Evolutionary conservation across 2,888 invertebrate genomes (phyloP).

Genomic region (Xiphydria camelus): DNA sequence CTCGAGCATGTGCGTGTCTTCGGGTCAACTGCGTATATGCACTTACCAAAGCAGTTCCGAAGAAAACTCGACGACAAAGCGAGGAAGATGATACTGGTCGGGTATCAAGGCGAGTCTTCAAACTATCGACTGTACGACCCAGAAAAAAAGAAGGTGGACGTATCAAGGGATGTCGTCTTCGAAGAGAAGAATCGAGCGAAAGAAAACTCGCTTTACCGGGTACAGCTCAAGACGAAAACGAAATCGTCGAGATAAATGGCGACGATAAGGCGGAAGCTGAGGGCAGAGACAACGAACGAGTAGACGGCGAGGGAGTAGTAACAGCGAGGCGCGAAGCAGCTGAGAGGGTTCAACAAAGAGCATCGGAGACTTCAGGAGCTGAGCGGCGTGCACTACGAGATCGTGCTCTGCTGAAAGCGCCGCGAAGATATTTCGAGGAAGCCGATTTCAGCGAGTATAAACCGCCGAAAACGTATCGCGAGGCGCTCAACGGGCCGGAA

Average conservation of each 20-base stretch:
- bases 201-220: too few species aligned
- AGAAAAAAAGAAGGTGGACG: conserved; percentile 1
- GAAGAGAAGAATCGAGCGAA: too few species aligned
- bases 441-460: conserved; percentile 7
- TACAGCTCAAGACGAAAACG: too few species aligned
- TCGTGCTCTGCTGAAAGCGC: too few species aligned
- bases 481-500: conserved; percentile 11
- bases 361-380: too few species aligned
- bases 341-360: too few species aligned
- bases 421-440: conserved; percentile 7
- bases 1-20: conserved; percentile 23
- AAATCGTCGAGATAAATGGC: too few species aligned
- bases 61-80: conserved; percentile 28
- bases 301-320: too few species aligned
- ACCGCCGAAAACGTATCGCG: conserved; percentile 6
- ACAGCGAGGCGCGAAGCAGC: too few species aligned
- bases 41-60: conserved; percentile 20
- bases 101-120: conserved; percentile 19
- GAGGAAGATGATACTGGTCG: conserved; percentile 26
- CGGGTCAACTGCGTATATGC: conserved; percentile 22
- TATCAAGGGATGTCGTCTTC: conserved; percentile 19
- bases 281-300: too few species aligned
- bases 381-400: too few species aligned
- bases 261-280: too few species aligned
- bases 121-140: conserved; percentile 18